Evolutionary conservation across 2,888 invertebrate genomes (phyloP), one percentile per base, ranked within the genome.

Genomic region (Nymphalis polychloros): DNA sequence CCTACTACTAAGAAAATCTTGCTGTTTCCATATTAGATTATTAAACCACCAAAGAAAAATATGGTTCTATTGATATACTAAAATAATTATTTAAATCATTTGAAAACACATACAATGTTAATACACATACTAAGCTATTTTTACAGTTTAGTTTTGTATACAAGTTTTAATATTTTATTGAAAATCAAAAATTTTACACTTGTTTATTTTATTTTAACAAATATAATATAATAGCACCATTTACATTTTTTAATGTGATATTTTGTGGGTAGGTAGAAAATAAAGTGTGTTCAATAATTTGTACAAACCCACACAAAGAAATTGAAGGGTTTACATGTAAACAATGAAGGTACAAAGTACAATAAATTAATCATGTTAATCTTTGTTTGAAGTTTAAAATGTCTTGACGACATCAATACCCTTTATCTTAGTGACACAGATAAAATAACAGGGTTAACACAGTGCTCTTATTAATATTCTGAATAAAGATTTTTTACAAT

Each of bases 371-470:
- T 1, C 20, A 52, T 16, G 16, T 23, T 27, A 52, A 52, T 52
- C 52, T 20, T n/a, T 59, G 2, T 52, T 65, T 31, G 52, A 46
- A 50, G 20, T 13, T 23, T 52, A 20, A 23, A 23, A 52, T 52
- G 23, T 23, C 52, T 31, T 6, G 52, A 52, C 52, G 27, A 19
- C n/a, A 52, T 13, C 52, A 52, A 52, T 52, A 20, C 23, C 23
- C 6, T 23, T 23, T 27, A 20, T 52, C 20, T 52, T 16, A 13
- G 27, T 16, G 5, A 16, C 23, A 27, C 27, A 27, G 1, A 52
- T 23, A 23, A 41, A 41, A 41, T 41, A 13, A 4, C 52, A 52
- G 13, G 20, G 52, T 52, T 20, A 52, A 20, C 50, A 52, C 23
- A 20, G 8, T 23, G 5, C 13, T 1, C 27, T 49, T 8, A 49